Evolutionary conservation across 1,140 invertebrate genomes (phyloP).

Genomic region (Drepana arcuata): DNA sequence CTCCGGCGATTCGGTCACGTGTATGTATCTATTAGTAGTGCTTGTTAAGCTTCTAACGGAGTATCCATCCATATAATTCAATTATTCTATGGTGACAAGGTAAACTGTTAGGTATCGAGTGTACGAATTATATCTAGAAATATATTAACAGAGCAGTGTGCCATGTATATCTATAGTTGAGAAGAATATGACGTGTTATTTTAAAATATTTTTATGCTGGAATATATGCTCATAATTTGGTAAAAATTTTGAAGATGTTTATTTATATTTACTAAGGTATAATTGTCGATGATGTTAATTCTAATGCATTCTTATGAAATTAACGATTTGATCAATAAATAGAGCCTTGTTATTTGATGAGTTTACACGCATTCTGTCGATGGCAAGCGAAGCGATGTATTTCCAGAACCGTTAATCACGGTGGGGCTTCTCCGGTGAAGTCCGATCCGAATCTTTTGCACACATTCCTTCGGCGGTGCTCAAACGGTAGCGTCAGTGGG

Average conservation of each 20-base stretch:
- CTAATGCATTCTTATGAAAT: conserved; percentile 31
- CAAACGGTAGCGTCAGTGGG: conserved; percentile 36
- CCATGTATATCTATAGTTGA: conserved; percentile 64
- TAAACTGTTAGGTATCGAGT: conserved; percentile 61
- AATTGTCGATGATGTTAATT: conserved; percentile 34
- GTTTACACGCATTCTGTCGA: too few relatives aligned
- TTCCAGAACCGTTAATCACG: too few relatives aligned
- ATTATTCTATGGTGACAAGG: conserved; percentile 71
- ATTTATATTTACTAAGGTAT: conserved; percentile 60
- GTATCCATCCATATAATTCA: conserved; percentile 71
- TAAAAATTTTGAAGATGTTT: conserved; percentile 65
- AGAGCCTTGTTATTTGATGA: too few relatives aligned
- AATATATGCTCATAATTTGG: conserved; percentile 69
- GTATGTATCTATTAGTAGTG: too few relatives aligned
- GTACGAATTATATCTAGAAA: conserved; percentile 56
- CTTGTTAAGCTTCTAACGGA: conserved; percentile 65
- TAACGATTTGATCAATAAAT: too few relatives aligned
- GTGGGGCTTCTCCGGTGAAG: too few relatives aligned
- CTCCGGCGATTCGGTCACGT: conserved; percentile 25
- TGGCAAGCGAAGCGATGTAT: too few relatives aligned
- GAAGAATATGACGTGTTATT: conserved; percentile 61
- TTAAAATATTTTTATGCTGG: conserved; percentile 67
- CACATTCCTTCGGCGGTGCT: conserved; percentile 70
- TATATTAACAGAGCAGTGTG: conserved; percentile 65
- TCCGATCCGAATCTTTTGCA: conserved; percentile 49